Evolutionary conservation across 2,113 vertebrate genomes (phyloP).

Genomic region (Xyliphius kryptos): DNA sequence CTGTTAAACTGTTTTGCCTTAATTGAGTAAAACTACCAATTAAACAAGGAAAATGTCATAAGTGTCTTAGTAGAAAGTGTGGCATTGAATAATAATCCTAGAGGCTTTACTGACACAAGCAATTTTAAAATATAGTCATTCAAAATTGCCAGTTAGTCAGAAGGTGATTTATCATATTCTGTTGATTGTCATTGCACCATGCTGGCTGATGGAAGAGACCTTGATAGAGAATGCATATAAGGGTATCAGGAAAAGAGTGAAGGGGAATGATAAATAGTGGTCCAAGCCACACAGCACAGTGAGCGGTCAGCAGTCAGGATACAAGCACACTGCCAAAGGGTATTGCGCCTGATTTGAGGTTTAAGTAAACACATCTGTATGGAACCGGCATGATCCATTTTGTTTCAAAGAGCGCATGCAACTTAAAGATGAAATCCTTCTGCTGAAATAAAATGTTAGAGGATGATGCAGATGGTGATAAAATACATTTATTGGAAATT

Average conservation of each 20-base stretch:
- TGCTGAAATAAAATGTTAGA: not conserved
- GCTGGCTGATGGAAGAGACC: slow-evolving; percentile 31
- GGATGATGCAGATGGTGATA: slow-evolving; percentile 35
- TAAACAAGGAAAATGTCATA: not conserved
- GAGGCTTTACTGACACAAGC: not conserved
- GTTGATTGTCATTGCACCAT: slow-evolving; percentile 8
- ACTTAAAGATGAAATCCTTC: not conserved
- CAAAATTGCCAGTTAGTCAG: not conserved
- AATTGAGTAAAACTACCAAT: not conserved
- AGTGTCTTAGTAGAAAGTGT: slow-evolving; percentile 5
- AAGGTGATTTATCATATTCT: slow-evolving; percentile 18
- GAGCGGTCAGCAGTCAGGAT: slow-evolving; percentile 18
- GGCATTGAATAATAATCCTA: slow-evolving; percentile 15
- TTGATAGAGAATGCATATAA: slow-evolving; percentile 31
- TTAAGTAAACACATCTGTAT: slow-evolving; percentile 3
- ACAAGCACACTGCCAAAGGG: not conserved
- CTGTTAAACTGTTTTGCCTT: not conserved
- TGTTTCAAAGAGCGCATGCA: not conserved
- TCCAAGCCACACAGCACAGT: slow-evolving; percentile 21
- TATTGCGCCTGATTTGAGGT: slow-evolving; percentile 9
- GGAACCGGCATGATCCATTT: not conserved
- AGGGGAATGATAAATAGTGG: slow-evolving; percentile 37
- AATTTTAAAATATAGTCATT: not conserved
- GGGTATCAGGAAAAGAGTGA: slow-evolving; percentile 23
- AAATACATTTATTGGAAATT: slow-evolving; percentile 53